These are phyloP conservation scores for Drosophila dunni DNA, from an alignment of 1,140 invertebrate species.

Conservation along the genomic window DNA sequence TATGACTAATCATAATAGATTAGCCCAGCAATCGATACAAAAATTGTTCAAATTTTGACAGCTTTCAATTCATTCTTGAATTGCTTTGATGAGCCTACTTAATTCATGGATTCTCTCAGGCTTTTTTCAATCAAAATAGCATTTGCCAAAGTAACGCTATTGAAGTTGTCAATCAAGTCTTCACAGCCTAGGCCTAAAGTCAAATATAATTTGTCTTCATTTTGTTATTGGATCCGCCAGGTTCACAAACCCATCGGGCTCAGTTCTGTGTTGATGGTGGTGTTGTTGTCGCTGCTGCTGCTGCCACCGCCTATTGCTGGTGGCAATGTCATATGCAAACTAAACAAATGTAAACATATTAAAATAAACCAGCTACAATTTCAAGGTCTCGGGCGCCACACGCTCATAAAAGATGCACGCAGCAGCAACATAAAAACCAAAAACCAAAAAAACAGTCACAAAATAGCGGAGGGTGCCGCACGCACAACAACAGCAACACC, in stretches of 20 bases:
- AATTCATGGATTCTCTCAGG: constrained; percentile 32
- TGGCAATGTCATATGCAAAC: constrained; percentile 83
- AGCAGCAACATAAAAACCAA: constrained; percentile 71
- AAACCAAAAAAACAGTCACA: constrained; percentile 38
- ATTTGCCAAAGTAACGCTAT: neutral
- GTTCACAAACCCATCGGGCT: constrained; percentile 14
- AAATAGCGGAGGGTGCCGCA: constrained; percentile 22
- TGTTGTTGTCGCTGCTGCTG: constrained; percentile 3
- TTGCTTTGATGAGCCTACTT: constrained; percentile 28
- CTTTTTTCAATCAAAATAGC: constrained; percentile 6
- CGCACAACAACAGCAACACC: constrained; percentile 21
- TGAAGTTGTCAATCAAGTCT: constrained; percentile 59
- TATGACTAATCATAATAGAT: constrained; percentile 54
- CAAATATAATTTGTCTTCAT: constrained; percentile 66
- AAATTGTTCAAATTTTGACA: constrained; percentile 18
- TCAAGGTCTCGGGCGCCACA: constrained; percentile 80
- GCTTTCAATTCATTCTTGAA: constrained; percentile 31
- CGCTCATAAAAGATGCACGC: constrained; percentile 79
- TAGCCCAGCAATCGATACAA: neutral
- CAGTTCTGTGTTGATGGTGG: constrained; percentile 21
- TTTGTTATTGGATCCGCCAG: constrained; percentile 58
- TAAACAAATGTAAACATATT: constrained; percentile 80
- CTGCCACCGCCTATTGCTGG: constrained; percentile 58
- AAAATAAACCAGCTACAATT: constrained; percentile 79
- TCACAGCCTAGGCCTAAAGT: constrained; percentile 40